Evolutionary conservation across 2,113 vertebrate species (phyloP).

Genomic region (Epinephelus cyanopodus): DNA sequence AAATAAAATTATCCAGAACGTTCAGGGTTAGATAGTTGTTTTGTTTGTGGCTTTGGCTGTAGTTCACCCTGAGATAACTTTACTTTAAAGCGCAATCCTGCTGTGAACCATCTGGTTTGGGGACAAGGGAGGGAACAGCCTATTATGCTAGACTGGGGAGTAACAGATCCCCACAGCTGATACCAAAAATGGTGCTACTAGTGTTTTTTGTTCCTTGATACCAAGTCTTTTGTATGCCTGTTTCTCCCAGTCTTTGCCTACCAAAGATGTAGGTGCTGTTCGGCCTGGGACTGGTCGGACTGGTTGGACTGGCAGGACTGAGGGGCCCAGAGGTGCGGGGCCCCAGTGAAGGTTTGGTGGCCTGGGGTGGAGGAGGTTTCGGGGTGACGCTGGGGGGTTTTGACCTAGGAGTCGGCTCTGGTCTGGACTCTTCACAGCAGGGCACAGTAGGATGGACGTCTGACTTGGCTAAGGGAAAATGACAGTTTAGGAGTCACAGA

Average conservation of each 20-base stretch:
- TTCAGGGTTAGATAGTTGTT: too few relatives aligned
- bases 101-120: too few relatives aligned
- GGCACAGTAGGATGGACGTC: not conserved
- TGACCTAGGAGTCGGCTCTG: conserved; percentile 82
- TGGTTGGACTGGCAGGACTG: conserved; percentile 72
- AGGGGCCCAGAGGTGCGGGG: conserved; percentile 84
- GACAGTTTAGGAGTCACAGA: not conserved
- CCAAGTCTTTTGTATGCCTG: too few relatives aligned
- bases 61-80: too few relatives aligned
- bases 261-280: conserved; percentile 76
- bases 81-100: too few relatives aligned
- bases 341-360: conserved; percentile 79
- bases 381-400: conserved; percentile 82
- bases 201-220: too few relatives aligned
- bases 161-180: too few relatives aligned
- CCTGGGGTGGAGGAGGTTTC: conserved; percentile 82
- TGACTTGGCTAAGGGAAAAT: conserved; percentile 19
- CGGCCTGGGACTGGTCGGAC: not conserved
- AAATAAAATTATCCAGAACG: too few relatives aligned
- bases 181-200: too few relatives aligned
- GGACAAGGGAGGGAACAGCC: too few relatives aligned
- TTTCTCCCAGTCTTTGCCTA: conserved; percentile 44
- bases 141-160: too few relatives aligned
- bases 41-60: too few relatives aligned
- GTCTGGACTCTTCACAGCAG: conserved; percentile 81